Conservation (phyloP, 2,888 invertebrate species). For the Drosophila helvetica region DNA sequence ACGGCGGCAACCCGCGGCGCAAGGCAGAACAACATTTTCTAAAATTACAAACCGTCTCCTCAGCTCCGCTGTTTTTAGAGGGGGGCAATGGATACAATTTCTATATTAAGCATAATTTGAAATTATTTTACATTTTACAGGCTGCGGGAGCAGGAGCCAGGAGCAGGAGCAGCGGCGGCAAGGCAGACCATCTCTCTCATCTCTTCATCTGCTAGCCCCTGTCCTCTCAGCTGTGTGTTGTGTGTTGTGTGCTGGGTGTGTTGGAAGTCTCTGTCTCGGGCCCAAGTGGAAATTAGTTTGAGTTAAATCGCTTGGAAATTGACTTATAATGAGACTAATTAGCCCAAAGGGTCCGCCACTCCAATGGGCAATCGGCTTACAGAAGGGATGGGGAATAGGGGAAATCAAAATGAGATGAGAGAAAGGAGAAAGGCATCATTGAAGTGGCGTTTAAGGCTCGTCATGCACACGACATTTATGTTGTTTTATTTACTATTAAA, state of each 20-base stretch:
- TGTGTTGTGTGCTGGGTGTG: neutral
- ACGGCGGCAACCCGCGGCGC: neutral
- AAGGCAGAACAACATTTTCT: constrained; percentile 30
- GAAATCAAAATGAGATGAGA: neutral
- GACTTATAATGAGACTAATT: constrained; percentile 54
- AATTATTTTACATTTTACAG: constrained; percentile 58
- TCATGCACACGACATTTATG: neutral
- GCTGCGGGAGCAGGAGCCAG: constrained; percentile 4
- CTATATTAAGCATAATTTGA: constrained; percentile 59
- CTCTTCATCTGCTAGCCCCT: too few species aligned
- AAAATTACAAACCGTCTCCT: constrained; percentile 53
- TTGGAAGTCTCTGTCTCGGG: neutral
- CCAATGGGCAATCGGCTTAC: neutral
- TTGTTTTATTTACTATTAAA: neutral
- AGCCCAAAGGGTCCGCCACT: constrained; percentile 35
- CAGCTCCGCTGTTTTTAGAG: neutral
- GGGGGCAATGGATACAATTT: constrained; percentile 17
- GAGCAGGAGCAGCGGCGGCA: too few species aligned
- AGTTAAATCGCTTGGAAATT: constrained; percentile 59
- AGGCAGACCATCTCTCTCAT: neutral
- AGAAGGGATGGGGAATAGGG: neutral
- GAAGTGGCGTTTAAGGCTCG: neutral
- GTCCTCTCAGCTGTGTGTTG: neutral
- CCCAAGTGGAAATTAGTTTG: constrained; percentile 46
- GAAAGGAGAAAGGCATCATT: neutral